These are phyloP conservation scores for Grammomys dolichurus DNA, from an alignment of 2,113 vertebrate species.

Conservation along the genomic window DNA sequence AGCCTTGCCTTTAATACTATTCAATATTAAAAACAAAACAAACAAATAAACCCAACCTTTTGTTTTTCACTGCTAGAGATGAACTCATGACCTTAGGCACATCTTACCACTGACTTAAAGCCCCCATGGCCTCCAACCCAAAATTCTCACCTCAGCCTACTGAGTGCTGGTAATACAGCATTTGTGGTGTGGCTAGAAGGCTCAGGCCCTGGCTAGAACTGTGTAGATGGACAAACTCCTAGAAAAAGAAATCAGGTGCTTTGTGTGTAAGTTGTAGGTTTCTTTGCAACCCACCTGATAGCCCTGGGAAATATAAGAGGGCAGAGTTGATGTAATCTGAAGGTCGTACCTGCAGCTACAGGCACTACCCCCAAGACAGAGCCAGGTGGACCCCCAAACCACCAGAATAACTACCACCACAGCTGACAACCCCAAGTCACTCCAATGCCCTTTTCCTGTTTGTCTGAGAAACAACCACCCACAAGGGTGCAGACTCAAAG, in stretches of 20 bases:
- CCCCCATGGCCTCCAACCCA: background rate
- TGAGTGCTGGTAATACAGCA: background rate
- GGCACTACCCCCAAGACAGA: background rate
- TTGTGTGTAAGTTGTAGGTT: background rate
- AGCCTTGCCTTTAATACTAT: background rate
- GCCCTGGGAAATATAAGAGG: background rate
- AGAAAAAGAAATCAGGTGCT: background rate
- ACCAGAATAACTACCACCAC: background rate
- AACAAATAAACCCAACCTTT: background rate
- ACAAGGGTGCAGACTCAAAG: background rate
- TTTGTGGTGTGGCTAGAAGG: background rate
- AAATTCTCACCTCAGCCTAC: background rate
- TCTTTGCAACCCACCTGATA: background rate
- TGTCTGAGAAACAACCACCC: background rate
- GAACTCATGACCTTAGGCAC: background rate
- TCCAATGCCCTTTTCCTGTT: background rate
- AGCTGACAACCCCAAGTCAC: too few relatives aligned
- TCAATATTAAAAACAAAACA: background rate
- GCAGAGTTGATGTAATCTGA: fast-evolving
- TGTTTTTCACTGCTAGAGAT: background rate
- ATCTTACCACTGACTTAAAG: background rate
- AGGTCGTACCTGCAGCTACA: background rate
- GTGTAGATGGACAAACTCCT: fast-evolving
- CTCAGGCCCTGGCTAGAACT: too few relatives aligned
- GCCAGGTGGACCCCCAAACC: background rate